Conservation (phyloP, 2,888 invertebrate genomes). For the Desoria tigrina region DNA sequence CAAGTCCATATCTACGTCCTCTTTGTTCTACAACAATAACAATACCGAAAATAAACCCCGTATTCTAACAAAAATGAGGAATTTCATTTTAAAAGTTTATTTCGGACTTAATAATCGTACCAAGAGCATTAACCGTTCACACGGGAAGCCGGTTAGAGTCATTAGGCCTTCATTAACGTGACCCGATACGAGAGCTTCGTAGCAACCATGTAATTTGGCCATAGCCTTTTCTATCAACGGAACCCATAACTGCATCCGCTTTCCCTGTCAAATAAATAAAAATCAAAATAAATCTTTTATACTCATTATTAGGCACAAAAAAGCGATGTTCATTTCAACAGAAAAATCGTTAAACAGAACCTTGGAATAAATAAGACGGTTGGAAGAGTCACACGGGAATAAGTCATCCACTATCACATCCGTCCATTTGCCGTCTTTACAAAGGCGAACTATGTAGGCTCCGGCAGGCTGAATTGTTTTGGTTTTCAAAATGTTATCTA, state of each 20-base stretch:
- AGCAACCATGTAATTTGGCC: conserved; percentile 95
- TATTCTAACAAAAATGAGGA: too few species aligned
- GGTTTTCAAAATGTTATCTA: conserved; percentile 83
- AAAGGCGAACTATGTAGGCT: conserved; percentile 84
- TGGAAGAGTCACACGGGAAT: conserved; percentile 87
- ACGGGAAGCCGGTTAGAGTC: conserved; percentile 72
- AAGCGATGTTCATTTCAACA: not conserved
- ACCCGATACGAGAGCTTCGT: conserved; percentile 92
- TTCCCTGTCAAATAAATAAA: conserved; percentile 1
- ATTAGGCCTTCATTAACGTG: conserved; percentile 78
- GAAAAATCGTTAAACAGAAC: too few species aligned
- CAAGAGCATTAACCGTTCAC: conserved; percentile 88
- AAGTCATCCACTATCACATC: conserved; percentile 94
- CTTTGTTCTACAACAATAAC: conserved; percentile 7
- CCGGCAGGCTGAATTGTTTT: conserved; percentile 70
- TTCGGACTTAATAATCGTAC: too few species aligned
- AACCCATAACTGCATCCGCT: conserved; percentile 87
- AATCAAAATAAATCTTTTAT: too few species aligned
- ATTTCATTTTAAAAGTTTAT: too few species aligned
- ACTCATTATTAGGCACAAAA: too few species aligned
- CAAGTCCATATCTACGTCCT: conserved; percentile 80
- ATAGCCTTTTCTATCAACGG: conserved; percentile 97
- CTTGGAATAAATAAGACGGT: conserved; percentile 89
- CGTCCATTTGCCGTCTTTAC: conserved; percentile 95
- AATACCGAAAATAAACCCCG: too few species aligned